Evolutionary conservation across 2,113 vertebrate species (phyloP).

Genomic region (Litocranius walleri): DNA sequence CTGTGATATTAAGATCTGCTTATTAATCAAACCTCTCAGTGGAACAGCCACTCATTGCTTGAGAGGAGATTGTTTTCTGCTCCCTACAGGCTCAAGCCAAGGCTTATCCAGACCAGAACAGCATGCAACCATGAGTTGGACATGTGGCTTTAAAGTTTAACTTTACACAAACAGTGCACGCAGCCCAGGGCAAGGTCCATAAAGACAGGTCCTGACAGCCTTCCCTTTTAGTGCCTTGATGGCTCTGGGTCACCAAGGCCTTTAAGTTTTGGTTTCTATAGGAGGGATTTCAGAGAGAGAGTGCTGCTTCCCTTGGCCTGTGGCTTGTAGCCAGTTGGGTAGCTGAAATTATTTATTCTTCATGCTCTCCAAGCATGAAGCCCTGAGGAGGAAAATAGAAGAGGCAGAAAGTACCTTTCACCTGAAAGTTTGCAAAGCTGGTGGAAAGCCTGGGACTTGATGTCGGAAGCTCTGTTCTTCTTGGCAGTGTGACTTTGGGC

Average conservation of each 20-base stretch:
- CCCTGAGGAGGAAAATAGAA: neutral
- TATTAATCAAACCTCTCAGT: neutral
- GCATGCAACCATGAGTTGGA: neutral
- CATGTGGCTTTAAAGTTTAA: neutral
- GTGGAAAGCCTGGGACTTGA: neutral
- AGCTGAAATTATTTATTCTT: neutral
- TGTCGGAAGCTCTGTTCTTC: neutral
- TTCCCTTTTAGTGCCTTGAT: neutral
- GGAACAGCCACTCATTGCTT: neutral
- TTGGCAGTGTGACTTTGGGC: neutral
- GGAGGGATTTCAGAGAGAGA: neutral
- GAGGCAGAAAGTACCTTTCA: neutral
- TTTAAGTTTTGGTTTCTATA: neutral
- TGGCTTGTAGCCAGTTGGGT: neutral
- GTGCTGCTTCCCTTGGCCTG: neutral
- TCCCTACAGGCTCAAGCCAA: neutral
- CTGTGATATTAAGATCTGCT: neutral
- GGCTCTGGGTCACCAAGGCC: neutral
- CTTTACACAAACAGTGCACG: neutral
- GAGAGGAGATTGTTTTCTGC: neutral
- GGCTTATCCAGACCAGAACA: neutral
- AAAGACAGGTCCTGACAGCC: neutral
- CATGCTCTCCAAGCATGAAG: neutral
- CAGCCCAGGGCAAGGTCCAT: neutral
- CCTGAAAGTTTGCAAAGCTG: neutral